Base-by-base conservation (phyloP, 1,140 invertebrate genomes). In the Zaprionus capensis region DNA sequence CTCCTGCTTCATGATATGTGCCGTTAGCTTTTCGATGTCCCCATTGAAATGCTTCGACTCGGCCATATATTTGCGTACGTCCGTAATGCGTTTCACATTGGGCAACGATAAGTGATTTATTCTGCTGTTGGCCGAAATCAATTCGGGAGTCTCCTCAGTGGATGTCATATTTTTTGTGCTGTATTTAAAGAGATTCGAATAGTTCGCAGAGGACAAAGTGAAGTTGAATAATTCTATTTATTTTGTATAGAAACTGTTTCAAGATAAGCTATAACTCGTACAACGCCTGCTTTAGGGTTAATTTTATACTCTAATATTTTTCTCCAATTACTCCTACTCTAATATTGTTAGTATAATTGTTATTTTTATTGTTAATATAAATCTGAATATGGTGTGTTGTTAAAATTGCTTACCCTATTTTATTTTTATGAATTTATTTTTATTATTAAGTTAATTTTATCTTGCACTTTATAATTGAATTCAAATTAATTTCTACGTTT, bases 1-100 rank as follows among this genome's bases (percentile, higher is more conserved):
- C 17, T 49, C 34, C 9, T 84, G 49, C 0, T 14, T 53, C 9
- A 36, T 24, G 1, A 84, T 24, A 20, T 28, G 56, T 2, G 72
- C 53, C 1, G 26, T 66, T 7, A 74, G 41, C 5, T 77, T 63
- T 11, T 68, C 31, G 0, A 84, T 36, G 14, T 57, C 38, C 9
- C 64, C 77, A 51, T 80, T 61, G 17, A 24, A 68, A 11, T 57
- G 64, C 12, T 55, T 44, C 3, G 65, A 49, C 26, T 80, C 63
- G 1, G 63, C 20, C 56, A 84, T 65, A 22, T 59, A 83, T 17
- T 74, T 46, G 20, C 36, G 31, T 0, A 80, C 26, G 20, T 80
- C 55, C 1, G 44, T 41, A 14, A 84, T 83, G 26, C 53, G 74
- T 3, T 31, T 55, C 0, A 84, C 20, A 7, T 78, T 11, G 34